Evolutionary conservation across 2,797 vertebrate species (phyloP).

Genomic region (Myiothlypis coronata): DNA sequence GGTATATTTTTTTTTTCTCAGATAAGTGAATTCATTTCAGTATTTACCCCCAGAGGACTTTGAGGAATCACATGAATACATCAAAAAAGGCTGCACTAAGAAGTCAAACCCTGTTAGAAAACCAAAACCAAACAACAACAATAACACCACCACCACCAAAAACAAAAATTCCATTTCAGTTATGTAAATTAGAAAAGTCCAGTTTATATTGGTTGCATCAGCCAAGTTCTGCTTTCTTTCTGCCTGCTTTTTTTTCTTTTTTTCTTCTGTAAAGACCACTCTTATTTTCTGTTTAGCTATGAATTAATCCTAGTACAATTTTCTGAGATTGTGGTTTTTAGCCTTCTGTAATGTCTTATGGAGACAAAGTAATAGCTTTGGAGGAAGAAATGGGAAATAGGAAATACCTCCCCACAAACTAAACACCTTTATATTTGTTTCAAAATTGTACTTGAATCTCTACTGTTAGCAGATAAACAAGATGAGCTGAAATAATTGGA

Average conservation of each 20-base stretch:
- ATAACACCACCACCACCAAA: background rate
- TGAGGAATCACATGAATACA: background rate
- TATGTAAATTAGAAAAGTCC: background rate
- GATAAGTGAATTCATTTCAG: constrained; percentile 40
- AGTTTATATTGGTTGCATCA: background rate
- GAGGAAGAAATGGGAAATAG: background rate
- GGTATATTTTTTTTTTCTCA: background rate
- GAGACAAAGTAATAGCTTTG: background rate
- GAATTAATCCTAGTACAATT: background rate
- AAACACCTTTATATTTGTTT: background rate
- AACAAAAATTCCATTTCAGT: background rate
- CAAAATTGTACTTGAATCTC: background rate
- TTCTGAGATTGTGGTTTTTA: background rate
- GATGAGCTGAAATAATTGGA: background rate
- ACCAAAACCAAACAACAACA: background rate
- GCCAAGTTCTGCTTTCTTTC: background rate
- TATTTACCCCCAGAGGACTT: background rate
- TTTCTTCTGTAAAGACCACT: background rate
- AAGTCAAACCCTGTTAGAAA: background rate
- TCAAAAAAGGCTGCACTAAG: background rate
- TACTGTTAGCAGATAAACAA: background rate
- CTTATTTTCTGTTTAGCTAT: background rate
- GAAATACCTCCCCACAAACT: background rate
- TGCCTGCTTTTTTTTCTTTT: background rate
- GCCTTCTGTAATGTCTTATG: background rate